Evolutionary conservation across 2,888 invertebrate genomes (phyloP), one percentile per base, ranked within the genome.

Genomic region (Oscheius sp.): DNA sequence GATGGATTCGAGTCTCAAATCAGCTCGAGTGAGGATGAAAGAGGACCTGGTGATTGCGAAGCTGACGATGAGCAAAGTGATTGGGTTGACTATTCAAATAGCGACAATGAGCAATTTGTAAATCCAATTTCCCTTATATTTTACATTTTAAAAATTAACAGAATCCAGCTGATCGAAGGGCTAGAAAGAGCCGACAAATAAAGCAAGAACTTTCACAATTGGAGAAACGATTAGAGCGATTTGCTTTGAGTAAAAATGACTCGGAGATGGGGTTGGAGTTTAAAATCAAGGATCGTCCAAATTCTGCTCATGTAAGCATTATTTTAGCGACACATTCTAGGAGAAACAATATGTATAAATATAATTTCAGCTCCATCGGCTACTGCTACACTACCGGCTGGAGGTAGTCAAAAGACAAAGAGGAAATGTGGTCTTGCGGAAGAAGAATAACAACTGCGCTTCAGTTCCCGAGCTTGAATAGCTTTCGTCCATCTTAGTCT

Each of bases 31-130:
- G 75, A 75, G 25, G 69, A 55, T 17, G 42, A 52, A 25, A 33
- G 37, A n/a, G 37, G n/a, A 15, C n/a, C 42, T 25, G 33, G 63
- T 50, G 52, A 68, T 65, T 46, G 71, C 12, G 74, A 75, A 52
- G 83, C 79, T 3, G 83, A 83, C 34, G 83, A 83, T 66, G 83
- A 83, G 65, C 83, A 55, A 34, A 81, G 81, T 33, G 83, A 83
- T 65, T 83, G 82, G 82, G 78, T 79, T 37, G 82, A 76, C 33
- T 77, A 79, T 27, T 66, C 71, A 10, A 69, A 65, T 6, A 61
- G 2, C 31, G 71, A 67, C 17, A 25, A 6, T 2, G 68, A 58
- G 2, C 10, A 17, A n/a, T 57, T 65, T 42, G 70, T 70, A 20
- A 34, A 65, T 48, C 31, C 3, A 1, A 5, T 42, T 42, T 17